These are phyloP conservation scores for Dendrolimus pini DNA, from an alignment of 2,888 invertebrate species.

Conservation along the genomic window DNA sequence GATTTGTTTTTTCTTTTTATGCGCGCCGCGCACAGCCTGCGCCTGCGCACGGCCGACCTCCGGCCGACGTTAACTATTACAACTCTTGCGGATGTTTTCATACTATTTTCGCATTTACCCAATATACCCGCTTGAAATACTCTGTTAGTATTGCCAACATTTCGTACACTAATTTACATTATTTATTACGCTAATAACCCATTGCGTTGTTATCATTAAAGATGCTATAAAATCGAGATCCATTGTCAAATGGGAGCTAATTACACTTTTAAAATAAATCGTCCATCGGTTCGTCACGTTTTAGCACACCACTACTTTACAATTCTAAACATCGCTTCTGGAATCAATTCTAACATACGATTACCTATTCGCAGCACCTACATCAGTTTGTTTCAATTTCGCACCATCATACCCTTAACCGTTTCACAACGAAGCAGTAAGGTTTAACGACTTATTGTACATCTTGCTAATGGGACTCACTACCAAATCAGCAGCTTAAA, in stretches of 20 bases:
- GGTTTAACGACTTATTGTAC: conserved; percentile 68
- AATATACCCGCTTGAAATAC: not conserved
- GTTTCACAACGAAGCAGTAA: conserved; percentile 56
- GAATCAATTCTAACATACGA: conserved; percentile 3
- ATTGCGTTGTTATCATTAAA: not conserved
- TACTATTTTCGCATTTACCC: conserved; percentile 3
- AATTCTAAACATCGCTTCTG: not conserved
- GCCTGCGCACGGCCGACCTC: conserved; percentile 26
- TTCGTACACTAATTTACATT: not conserved
- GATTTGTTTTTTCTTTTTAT: conserved; percentile 61
- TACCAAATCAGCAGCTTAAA: conserved; percentile 43
- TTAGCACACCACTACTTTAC: not conserved
- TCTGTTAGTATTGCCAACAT: not conserved
- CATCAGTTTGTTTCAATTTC: conserved; percentile 33
- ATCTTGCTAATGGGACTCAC: conserved; percentile 45
- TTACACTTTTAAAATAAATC: conserved; percentile 4
- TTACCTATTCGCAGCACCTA: conserved; percentile 42
- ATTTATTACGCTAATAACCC: not conserved
- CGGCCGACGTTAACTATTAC: conserved; percentile 28
- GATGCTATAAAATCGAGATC: conserved; percentile 1
- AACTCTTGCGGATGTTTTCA: conserved; percentile 43
- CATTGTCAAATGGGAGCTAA: conserved; percentile 4
- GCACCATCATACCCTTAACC: conserved; percentile 51
- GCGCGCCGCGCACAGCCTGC: conserved; percentile 22
- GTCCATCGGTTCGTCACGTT: not conserved